Base-by-base conservation (phyloP, 1,140 invertebrate species). In the Bathynomus jamesi region DNA sequence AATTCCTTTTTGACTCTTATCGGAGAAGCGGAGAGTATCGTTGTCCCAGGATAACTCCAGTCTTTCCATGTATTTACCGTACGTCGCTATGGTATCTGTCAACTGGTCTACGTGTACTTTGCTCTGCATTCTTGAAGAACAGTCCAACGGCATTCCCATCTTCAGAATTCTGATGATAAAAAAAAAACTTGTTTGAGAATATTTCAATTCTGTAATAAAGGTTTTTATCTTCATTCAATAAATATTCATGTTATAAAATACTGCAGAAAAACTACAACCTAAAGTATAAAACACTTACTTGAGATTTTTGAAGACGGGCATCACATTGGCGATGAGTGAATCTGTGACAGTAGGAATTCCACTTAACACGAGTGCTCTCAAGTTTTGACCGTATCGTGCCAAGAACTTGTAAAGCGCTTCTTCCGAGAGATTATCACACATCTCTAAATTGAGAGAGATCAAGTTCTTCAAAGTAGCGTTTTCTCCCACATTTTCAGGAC, bases 291-390 rank as follows among this genome's bases (percentile, higher is more conserved):
- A n/a, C n/a, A n/a, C n/a, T 84, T 81, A 97, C 95, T 90, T 95
- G 73, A 93, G 90, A 81, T 96, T 96, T 66, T 87, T 91, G 7
- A 99, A 83, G 70, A 93, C 88, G 0, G 94, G 92, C 63, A 99
- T 84, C 31, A 96, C 90, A 76, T 91, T 90, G 82, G 93, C 91
- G 94, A 96, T 98, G 62, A 99, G 89, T 80, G 95, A 93, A 84
- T 99, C 97, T 0, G 95, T 96, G 76, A 99, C 92, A 80, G 99
- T 96, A 0, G 95, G 90, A 90, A 99, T 99, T 30, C 97, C 97
- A 53, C 92, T 93, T 0, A 99, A 83, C 70, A 89, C 88, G 24
- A 99, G 85, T 0, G 93, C 97, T 80, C 87, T 87, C 11, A 99
- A 84, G 82, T 96, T 93, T 10, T 72, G 67, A 1, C 78, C 78